These are phyloP conservation scores for Pocillopora verrucosa DNA, from an alignment of 64 coral and sea anemone species.

Conservation along the genomic window DNA sequence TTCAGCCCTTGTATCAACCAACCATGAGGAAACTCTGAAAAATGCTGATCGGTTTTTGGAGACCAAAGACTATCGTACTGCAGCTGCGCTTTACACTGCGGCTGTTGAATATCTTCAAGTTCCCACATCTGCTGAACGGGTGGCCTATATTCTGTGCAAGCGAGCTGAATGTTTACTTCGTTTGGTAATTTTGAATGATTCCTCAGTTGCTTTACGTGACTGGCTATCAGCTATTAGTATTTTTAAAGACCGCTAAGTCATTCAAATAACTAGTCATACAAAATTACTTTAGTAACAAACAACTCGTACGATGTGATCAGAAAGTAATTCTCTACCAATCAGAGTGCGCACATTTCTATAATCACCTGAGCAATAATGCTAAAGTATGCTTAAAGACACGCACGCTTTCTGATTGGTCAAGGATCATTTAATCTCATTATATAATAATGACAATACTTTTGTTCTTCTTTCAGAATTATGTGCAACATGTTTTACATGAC, in stretches of 20 bases:
- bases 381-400: no score
- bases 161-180: constrained; percentile 38
- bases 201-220: no score
- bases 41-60: neutral
- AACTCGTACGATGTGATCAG: no score
- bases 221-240: no score
- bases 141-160: constrained; percentile 12
- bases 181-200: neutral
- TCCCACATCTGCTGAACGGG: neutral
- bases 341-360: no score
- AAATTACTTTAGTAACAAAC: no score
- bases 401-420: no score
- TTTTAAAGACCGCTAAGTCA: no score
- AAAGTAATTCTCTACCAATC: no score
- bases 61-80: neutral
- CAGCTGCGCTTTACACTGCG: constrained; percentile 8
- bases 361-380: no score
- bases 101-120: neutral
- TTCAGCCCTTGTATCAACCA: neutral
- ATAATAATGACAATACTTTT: neutral
- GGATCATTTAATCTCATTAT: no score
- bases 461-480: constrained; percentile 6
- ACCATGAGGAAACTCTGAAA: neutral
- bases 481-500: constrained; percentile 10
- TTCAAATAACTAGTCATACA: no score